These are phyloP conservation scores for Stegastes partitus DNA, from an alignment of 2,113 vertebrate species.

Conservation along the genomic window DNA sequence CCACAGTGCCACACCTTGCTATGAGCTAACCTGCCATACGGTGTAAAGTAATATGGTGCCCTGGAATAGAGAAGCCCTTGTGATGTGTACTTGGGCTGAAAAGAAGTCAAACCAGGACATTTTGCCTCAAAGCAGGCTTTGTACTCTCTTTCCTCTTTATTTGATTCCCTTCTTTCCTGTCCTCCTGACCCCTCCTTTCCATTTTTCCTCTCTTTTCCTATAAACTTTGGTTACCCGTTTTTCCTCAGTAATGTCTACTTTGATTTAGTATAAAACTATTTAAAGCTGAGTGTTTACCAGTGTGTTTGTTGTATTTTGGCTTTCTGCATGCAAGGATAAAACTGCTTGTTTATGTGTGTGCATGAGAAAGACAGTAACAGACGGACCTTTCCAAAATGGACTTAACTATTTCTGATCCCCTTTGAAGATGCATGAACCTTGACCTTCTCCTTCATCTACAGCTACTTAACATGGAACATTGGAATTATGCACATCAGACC, in stretches of 20 bases:
- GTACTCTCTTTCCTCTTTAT: slow-evolving; percentile 33
- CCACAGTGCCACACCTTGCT: slow-evolving; percentile 17
- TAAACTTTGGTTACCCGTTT: neutral
- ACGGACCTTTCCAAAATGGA: neutral
- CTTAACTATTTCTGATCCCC: slow-evolving; percentile 1
- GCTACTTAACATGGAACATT: too few relatives aligned
- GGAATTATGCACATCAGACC: too few relatives aligned
- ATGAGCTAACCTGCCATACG: slow-evolving; percentile 25
- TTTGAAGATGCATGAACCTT: neutral
- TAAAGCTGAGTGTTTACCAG: slow-evolving; percentile 7
- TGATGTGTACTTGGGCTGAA: slow-evolving; percentile 46
- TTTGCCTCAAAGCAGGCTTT: slow-evolving; percentile 60
- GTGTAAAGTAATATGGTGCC: slow-evolving; percentile 12
- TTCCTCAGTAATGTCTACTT: slow-evolving; percentile 3
- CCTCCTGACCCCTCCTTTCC: slow-evolving; percentile 6
- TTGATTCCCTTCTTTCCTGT: slow-evolving; percentile 20
- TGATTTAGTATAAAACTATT: slow-evolving; percentile 15
- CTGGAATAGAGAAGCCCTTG: slow-evolving; percentile 50
- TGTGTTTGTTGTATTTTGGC: neutral
- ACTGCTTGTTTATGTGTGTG: neutral
- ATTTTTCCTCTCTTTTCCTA: slow-evolving; percentile 6
- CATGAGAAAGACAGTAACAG: neutral
- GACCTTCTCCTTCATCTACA: slow-evolving; percentile 4
- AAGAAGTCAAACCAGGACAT: slow-evolving; percentile 15
- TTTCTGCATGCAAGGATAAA: neutral